phyloP scores from a whole-genome alignment of 2,113 vertebrate species.

The Megaleporinus macrocephalus region DNA sequence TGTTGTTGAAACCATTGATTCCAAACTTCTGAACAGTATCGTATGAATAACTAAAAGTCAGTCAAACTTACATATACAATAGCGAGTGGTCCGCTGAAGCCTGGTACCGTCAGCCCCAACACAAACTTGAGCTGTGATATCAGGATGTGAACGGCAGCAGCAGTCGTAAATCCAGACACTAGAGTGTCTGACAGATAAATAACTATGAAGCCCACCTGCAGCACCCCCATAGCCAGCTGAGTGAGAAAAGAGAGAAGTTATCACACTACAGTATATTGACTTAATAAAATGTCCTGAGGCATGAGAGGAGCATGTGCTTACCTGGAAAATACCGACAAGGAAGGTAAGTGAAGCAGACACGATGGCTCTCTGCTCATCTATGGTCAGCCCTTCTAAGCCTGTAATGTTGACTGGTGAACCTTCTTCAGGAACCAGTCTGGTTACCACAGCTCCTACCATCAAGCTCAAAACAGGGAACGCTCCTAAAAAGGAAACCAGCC shows the following conservation, averaged over 20 bases:
- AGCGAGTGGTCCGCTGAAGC: slow-evolving; percentile 81
- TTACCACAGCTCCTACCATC: slow-evolving; percentile 87
- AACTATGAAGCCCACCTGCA: slow-evolving; percentile 90
- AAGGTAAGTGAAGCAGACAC: slow-evolving; percentile 89
- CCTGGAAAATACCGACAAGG: slow-evolving; percentile 91
- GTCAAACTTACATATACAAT: slow-evolving; percentile 86
- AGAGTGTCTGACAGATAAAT: slow-evolving; percentile 94
- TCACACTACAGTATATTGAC: background rate
- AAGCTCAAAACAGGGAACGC: slow-evolving; percentile 90
- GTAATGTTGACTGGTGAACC: slow-evolving; percentile 57
- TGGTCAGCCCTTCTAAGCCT: slow-evolving; percentile 63
- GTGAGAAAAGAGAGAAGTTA: slow-evolving; percentile 54
- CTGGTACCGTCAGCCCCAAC: slow-evolving; percentile 81
- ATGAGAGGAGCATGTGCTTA: slow-evolving; percentile 50
- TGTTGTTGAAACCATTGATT: background rate
- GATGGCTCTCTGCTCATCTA: slow-evolving; percentile 75
- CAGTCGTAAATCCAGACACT: slow-evolving; percentile 93
- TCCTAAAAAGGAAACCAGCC: slow-evolving; percentile 69
- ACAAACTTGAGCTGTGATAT: slow-evolving; percentile 96
- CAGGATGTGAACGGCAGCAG: slow-evolving; percentile 91
- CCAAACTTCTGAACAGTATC: background rate
- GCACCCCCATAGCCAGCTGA: slow-evolving; percentile 85
- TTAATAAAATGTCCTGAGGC: too few species aligned
- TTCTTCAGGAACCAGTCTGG: slow-evolving; percentile 70
- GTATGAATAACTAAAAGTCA: background rate